Evolutionary conservation across 2,888 invertebrate species (phyloP).

Genomic region (Oegoconia quadripuncta): DNA sequence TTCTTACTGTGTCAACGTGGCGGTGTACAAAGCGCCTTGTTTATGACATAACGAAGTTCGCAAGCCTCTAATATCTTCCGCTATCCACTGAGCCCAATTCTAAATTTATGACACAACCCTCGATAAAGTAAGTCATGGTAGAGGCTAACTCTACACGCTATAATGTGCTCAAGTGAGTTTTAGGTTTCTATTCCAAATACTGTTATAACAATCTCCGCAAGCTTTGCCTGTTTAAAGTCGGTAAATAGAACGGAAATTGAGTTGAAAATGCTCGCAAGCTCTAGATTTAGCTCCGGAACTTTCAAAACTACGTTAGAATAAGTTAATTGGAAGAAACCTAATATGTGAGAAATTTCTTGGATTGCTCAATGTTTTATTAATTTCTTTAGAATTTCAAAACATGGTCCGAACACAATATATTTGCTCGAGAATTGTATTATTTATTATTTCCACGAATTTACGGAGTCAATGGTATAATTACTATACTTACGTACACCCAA

Average conservation of each 20-base stretch:
- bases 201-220: conserved; percentile 12
- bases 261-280: conserved; percentile 1
- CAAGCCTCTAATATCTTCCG: conserved; percentile 11
- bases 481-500: no score
- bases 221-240: conserved; percentile 9
- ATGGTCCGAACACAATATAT: no score
- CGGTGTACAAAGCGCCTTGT: conserved; percentile 7
- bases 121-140: conserved; percentile 6
- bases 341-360: no score
- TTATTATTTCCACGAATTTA: no score
- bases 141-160: neutral
- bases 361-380: no score
- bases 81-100: conserved; percentile 8
- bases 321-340: neutral
- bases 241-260: conserved; percentile 12
- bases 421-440: no score
- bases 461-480: no score
- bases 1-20: conserved; percentile 17
- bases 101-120: conserved; percentile 7
- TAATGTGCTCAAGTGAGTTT: conserved; percentile 8
- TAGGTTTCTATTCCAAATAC: conserved; percentile 4
- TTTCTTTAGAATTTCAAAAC: no score
- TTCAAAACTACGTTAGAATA: neutral
- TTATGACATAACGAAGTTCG: conserved; percentile 9
- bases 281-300: neutral